These are phyloP conservation scores for Grammomys dolichurus DNA, from an alignment of 2,113 vertebrate genomes.

Conservation along the genomic window DNA sequence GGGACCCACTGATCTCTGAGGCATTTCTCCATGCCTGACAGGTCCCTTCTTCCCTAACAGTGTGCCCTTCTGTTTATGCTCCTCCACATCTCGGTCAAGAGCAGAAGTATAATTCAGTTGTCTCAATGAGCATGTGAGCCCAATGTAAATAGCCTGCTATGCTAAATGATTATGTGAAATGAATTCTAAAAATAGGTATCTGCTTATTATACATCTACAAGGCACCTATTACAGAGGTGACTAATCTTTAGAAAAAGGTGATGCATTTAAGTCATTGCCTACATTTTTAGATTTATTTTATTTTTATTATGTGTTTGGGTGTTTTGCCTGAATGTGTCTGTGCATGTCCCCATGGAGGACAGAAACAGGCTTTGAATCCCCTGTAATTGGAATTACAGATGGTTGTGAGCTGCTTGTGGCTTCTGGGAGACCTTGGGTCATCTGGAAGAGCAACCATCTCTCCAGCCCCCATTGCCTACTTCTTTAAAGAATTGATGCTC, in stretches of 20 bases:
- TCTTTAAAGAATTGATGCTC: neutral
- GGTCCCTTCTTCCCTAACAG: neutral
- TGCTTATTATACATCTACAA: constrained; percentile 62
- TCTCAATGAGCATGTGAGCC: constrained; percentile 50
- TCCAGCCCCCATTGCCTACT: neutral
- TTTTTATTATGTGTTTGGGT: neutral
- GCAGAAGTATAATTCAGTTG: constrained; percentile 69
- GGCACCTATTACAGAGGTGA: constrained; percentile 70
- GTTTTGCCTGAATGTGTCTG: neutral
- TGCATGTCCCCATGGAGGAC: neutral
- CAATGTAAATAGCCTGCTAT: constrained; percentile 52
- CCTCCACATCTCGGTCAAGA: neutral
- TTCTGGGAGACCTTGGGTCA: neutral
- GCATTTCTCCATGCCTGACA: neutral
- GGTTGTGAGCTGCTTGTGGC: neutral
- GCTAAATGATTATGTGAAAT: constrained; percentile 65
- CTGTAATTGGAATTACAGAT: neutral
- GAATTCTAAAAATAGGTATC: constrained; percentile 73
- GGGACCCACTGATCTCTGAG: neutral
- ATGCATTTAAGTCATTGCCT: constrained; percentile 47
- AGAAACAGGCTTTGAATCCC: neutral
- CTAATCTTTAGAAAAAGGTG: constrained; percentile 34
- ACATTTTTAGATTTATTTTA: neutral
- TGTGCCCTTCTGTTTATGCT: neutral
- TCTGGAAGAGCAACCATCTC: neutral